These are phyloP conservation scores for Tachina fera DNA, from an alignment of 2,888 invertebrate genomes.

Conservation along the genomic window DNA sequence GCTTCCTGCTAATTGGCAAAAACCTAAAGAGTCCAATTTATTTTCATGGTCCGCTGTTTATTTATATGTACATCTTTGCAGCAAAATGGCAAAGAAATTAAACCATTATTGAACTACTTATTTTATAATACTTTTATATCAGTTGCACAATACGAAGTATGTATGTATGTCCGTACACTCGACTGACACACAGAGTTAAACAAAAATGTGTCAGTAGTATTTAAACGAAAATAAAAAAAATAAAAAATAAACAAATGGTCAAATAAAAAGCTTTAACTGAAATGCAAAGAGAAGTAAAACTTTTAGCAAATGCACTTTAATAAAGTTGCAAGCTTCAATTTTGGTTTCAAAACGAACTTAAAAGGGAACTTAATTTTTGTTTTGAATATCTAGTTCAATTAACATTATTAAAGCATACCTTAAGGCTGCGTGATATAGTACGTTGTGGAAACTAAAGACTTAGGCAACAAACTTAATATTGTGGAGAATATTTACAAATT, in stretches of 20 bases:
- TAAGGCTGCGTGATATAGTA: not conserved
- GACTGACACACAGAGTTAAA: not conserved
- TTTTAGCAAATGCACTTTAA: not conserved
- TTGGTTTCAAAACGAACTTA: slow-evolving; percentile 22
- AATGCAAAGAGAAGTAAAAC: not conserved
- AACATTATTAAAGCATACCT: slow-evolving; percentile 19
- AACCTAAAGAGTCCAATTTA: slow-evolving; percentile 60
- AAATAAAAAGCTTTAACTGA: not conserved
- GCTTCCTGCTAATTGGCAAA: slow-evolving; percentile 73
- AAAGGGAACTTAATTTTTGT: not conserved
- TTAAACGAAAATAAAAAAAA: not conserved
- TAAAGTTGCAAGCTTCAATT: not conserved
- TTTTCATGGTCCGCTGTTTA: slow-evolving; percentile 65
- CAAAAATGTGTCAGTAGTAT: not conserved
- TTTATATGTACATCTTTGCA: slow-evolving; percentile 21
- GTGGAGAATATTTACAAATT: no score
- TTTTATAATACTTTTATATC: slow-evolving; percentile 32
- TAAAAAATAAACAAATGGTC: no score
- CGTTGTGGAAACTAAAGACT: slow-evolving; percentile 34
- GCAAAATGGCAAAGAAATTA: slow-evolving; percentile 18
- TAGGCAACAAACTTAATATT: slow-evolving; percentile 34
- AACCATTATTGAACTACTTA: slow-evolving; percentile 55
- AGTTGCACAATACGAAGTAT: slow-evolving; percentile 42
- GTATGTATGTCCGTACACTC: no score
- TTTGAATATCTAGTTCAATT: not conserved